phyloP scores from a whole-genome alignment of 2,113 vertebrate genomes.

The rabbit (Oryctolagus cuniculus) region mOryCun1.1 NC_091442.1:805001-805500 shows the following conservation, averaged over 20 bases:
- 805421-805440: too few species aligned
- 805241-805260: conserved; percentile 31
- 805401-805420: too few species aligned
- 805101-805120: not conserved
- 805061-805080: not conserved
- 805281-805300: conserved; percentile 21
- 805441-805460: too few species aligned
- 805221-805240: not conserved
- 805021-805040: not conserved
- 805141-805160: not conserved
- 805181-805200: not conserved
- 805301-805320: not conserved
- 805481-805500: too few species aligned
- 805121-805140: not conserved
- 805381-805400: not conserved
- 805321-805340: conserved; percentile 21
- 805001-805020: not conserved
- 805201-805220: not conserved
- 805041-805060: not conserved
- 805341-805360: not conserved
- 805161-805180: not conserved
- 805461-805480: too few species aligned
- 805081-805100: not conserved
- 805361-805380: not conserved
- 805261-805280: conserved; percentile 12